Percentiles rank a stretch among this genome's conserved stretches.
Conservation (phyloP, 1,140 invertebrate genomes). For the Zaprionus lachaisei region DNA sequence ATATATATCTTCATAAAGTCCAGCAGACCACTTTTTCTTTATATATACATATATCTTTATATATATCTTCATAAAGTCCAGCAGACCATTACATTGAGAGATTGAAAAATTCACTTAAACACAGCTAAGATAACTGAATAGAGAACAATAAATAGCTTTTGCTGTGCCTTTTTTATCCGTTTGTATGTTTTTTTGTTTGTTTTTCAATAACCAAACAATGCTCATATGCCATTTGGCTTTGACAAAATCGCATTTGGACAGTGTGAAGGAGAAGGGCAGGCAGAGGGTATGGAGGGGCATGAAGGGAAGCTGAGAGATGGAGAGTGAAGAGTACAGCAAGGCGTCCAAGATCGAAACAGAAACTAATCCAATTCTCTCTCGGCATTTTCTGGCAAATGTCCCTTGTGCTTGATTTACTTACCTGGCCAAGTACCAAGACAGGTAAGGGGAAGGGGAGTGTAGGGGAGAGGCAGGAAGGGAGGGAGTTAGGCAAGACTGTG, state of each 20-base stretch:
- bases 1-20: neutral
- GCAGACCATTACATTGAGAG: neutral
- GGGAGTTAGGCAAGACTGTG: neutral
- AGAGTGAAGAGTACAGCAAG: slow-evolving; percentile 12
- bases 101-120: neutral
- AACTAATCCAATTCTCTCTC: slow-evolving; percentile 49
- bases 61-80: neutral
- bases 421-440: slow-evolving; percentile 15
- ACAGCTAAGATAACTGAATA: neutral
- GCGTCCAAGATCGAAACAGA: slow-evolving; percentile 37
- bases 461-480: neutral
- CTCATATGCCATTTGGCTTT: slow-evolving; percentile 10
- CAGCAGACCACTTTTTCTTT: too few relatives aligned
- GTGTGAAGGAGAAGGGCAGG: neutral
- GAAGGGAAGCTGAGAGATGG: neutral
- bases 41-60: neutral
- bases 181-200: slow-evolving; percentile 12
- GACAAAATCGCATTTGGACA: slow-evolving; percentile 10
- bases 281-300: neutral
- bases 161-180: neutral
- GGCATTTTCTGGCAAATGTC: slow-evolving; percentile 46
- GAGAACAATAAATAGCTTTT: slow-evolving; percentile 6
- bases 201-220: slow-evolving; percentile 28
- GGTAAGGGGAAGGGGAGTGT: neutral
- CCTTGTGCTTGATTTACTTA: slow-evolving; percentile 56